Evolutionary conservation across 1,140 invertebrate genomes (phyloP).

Genomic region (Drosophila ananassae): DNA sequence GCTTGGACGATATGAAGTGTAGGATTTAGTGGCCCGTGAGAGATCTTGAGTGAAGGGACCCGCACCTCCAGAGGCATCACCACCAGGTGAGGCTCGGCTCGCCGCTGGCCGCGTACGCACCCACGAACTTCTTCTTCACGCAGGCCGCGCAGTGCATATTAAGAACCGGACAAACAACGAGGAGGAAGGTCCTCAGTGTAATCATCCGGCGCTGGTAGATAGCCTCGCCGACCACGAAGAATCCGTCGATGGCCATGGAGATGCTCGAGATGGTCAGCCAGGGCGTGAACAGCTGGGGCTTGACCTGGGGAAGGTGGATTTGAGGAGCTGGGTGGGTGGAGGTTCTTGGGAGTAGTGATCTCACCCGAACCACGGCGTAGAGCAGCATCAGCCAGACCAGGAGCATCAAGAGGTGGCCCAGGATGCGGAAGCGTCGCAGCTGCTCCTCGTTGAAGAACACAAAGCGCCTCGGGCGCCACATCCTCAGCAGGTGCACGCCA

Average conservation of each 20-base stretch:
- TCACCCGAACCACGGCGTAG: background rate
- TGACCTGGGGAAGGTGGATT: background rate
- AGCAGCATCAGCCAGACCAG: background rate
- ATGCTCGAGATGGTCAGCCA: background rate
- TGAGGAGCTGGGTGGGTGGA: background rate
- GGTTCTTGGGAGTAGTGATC: background rate
- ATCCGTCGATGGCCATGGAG: background rate
- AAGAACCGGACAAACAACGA: background rate
- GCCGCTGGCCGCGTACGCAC: background rate
- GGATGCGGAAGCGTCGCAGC: background rate
- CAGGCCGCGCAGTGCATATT: background rate
- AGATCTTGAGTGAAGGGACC: too few relatives aligned
- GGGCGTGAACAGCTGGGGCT: background rate
- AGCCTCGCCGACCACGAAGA: background rate
- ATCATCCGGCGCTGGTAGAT: background rate
- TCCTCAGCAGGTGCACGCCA: background rate
- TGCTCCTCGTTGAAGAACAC: background rate
- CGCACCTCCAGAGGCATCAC: background rate
- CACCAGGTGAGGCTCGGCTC: background rate
- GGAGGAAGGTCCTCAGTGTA: background rate
- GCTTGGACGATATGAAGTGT: too few relatives aligned
- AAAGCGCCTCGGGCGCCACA: background rate
- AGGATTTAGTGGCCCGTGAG: background rate
- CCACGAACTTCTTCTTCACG: background rate
- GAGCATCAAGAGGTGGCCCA: background rate